Evolutionary conservation across 1,140 invertebrate genomes (phyloP).

Genomic region (Notospermus geniculatus): DNA sequence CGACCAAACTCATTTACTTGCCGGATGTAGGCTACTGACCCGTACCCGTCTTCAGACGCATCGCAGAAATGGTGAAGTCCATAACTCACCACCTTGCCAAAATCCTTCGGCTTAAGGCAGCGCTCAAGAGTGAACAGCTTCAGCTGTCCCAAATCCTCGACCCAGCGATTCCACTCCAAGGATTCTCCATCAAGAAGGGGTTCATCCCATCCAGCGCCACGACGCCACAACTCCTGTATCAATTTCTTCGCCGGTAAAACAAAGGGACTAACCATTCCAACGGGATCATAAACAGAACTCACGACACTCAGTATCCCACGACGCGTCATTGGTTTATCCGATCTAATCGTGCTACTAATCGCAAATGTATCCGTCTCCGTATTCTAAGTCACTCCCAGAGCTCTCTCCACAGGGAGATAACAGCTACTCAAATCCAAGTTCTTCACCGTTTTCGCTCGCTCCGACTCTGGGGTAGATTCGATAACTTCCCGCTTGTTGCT

Average conservation of each 20-base stretch:
- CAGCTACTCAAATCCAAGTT: background rate
- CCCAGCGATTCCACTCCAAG: background rate
- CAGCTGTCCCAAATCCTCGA: background rate
- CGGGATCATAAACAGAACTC: constrained; percentile 11
- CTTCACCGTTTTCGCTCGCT: background rate
- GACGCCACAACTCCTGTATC: background rate
- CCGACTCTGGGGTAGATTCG: background rate
- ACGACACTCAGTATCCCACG: background rate
- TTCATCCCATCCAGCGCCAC: constrained; percentile 1
- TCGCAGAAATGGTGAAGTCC: constrained; percentile 3
- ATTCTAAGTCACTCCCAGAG: constrained; percentile 7
- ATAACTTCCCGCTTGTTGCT: constrained; percentile 1
- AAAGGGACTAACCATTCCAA: constrained; percentile 6
- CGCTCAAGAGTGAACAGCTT: background rate
- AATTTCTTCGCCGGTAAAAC: background rate
- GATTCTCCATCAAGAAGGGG: background rate
- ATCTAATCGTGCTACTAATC: background rate
- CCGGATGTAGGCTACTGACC: constrained; percentile 12
- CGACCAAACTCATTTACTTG: background rate
- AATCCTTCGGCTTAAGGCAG: background rate
- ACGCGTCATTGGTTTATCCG: background rate
- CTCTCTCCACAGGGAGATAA: background rate
- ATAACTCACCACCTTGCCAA: background rate
- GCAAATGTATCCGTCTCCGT: constrained; percentile 16
- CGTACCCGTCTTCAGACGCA: too few species aligned